Base-by-base conservation (phyloP, 2,888 invertebrate species). In the Asteroscopus sphinx region DNA sequence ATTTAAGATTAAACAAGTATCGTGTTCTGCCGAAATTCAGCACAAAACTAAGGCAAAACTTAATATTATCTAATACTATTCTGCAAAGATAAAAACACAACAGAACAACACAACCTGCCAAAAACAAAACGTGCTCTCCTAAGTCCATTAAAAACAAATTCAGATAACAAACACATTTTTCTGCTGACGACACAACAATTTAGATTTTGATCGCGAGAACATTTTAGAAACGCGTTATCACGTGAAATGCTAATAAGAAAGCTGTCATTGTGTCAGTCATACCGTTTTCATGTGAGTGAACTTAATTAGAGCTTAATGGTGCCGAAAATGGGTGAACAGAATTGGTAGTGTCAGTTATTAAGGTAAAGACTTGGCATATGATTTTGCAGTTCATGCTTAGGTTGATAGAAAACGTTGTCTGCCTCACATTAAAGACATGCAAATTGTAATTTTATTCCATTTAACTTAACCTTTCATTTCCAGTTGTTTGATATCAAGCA, bases 141-240 rank as follows among this genome's bases (percentile, higher is more conserved):
- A 33, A 51, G 36, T 48, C 44, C 36, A 58, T 65, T 71, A 73
- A 68, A 73, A 67, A 44, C 21, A 51, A 68, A 52, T 48, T 9
- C 33, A 52, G 67, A 73, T 67, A 67, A 60, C 68, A 60, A 73
- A 44, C 52, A 36, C 47, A 68, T 67, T 67, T 73, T 73, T 67
- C 67, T 67, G 73, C 68, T 45, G 68, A 68, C 69, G 69, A 68
- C 70, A 73, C 56, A 39, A 56, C 49, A 63, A 68, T 73, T 69
- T 69, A 69, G 75, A 74, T 69, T 58, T 55, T 54, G 47, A 69
- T 69, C 69, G 41, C 44, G 12, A 48, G 57, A 68, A 73, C 35
- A 56, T 68, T 69, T 56, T 63, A 68, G 46, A 37, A 68, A 42
- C 49, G 52, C 55, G 49, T 68, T 69, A 73, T 69, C 74, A 54